These are phyloP conservation scores for Pteria penguin DNA, from an alignment of 2,888 invertebrate genomes.

Conservation along the genomic window DNA sequence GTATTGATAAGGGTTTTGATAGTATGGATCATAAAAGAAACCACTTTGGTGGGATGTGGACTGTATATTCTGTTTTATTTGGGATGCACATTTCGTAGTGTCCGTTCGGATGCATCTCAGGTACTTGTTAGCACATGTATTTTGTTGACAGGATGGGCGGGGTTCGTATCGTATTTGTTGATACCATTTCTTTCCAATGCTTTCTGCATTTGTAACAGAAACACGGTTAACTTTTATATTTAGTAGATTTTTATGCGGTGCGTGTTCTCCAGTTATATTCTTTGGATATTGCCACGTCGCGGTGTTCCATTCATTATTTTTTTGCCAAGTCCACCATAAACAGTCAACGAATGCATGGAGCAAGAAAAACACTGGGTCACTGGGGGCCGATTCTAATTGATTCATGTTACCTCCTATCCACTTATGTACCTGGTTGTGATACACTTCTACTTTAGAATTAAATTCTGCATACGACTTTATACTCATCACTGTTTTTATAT, in stretches of 20 bases:
- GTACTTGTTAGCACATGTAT: too few species aligned
- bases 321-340: constrained; percentile 52
- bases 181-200: neutral
- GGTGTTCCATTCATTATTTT: constrained; percentile 2
- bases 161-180: neutral
- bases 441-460: neutral
- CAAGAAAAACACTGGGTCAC: constrained; percentile 56
- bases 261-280: neutral
- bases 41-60: too few species aligned
- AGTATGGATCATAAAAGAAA: too few species aligned
- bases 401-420: constrained; percentile 55
- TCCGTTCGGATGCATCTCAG: too few species aligned
- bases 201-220: neutral
- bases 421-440: constrained; percentile 51
- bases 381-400: constrained; percentile 48
- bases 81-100: too few species aligned
- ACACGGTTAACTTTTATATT: neutral
- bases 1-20: too few species aligned
- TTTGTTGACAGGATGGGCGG: neutral
- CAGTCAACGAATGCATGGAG: constrained; percentile 57
- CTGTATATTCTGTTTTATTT: too few species aligned
- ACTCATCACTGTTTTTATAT: constrained; percentile 34
- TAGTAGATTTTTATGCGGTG: neutral
- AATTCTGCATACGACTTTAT: neutral
- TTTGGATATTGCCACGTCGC: neutral